Conservation (phyloP, 2,113 vertebrate genomes). For the Dipodomys stephensi region DNA sequence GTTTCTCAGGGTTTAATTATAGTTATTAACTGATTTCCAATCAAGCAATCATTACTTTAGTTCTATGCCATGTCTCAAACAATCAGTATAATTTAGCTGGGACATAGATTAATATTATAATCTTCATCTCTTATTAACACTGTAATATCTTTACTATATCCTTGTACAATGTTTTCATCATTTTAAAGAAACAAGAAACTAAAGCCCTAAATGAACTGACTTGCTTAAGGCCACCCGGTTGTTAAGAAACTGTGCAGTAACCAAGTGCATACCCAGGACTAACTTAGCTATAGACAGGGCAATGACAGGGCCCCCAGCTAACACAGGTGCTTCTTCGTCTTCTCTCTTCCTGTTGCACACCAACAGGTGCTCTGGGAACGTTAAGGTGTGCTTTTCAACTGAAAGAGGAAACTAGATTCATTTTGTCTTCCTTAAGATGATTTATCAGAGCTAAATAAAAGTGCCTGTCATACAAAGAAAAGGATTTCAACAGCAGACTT, state of each 20-base stretch:
- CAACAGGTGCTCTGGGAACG: neutral
- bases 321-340: neutral
- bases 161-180: slow-evolving; percentile 20
- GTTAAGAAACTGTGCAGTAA: neutral
- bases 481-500: slow-evolving; percentile 62
- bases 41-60: slow-evolving; percentile 49
- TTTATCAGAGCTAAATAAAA: slow-evolving; percentile 60
- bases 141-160: neutral
- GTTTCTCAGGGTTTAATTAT: slow-evolving; percentile 6
- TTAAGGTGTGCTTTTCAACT: neutral
- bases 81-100: slow-evolving; percentile 38
- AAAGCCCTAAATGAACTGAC: slow-evolving; percentile 11
- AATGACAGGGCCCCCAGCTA: neutral
- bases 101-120: neutral
- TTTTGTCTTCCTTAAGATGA: slow-evolving; percentile 56
- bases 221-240: slow-evolving; percentile 14
- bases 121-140: slow-evolving; percentile 12
- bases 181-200: slow-evolving; percentile 24
- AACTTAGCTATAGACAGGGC: neutral
- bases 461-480: slow-evolving; percentile 50
- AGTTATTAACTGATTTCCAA: slow-evolving; percentile 35
- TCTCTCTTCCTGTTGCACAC: neutral
- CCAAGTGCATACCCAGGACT: neutral
- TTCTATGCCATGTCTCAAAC: slow-evolving; percentile 42
- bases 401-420: neutral